Percentiles rank a stretch among this genome's conserved stretches.
These are phyloP conservation scores for Heliangelus exortis DNA, from an alignment of 2,797 vertebrate genomes.

Conservation along the genomic window DNA sequence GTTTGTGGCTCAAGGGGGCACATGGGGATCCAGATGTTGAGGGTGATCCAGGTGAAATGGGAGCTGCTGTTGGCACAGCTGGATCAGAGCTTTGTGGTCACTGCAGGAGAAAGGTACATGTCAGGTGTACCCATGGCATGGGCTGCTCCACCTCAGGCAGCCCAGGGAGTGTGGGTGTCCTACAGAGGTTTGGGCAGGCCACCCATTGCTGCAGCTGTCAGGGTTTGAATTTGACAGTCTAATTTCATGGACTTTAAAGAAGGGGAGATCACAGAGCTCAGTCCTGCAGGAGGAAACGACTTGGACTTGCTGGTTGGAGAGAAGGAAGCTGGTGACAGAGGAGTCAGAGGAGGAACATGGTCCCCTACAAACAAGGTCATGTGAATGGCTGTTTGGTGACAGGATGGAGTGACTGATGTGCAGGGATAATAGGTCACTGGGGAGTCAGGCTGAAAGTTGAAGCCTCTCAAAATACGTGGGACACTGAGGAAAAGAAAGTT, in stretches of 20 bases:
- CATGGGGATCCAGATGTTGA: background rate
- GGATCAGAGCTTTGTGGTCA: background rate
- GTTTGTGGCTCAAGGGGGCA: background rate
- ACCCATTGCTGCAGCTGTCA: background rate
- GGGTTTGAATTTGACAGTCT: background rate
- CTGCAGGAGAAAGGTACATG: background rate
- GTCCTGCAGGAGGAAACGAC: background rate
- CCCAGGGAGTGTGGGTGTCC: fast-evolving
- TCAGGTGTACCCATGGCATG: background rate
- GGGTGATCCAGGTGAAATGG: background rate
- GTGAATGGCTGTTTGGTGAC: slow-evolving; percentile 23
- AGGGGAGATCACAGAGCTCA: background rate
- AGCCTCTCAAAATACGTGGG: slow-evolving; percentile 2
- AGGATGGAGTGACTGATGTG: slow-evolving; percentile 9
- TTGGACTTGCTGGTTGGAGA: background rate
- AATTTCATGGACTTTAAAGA: background rate
- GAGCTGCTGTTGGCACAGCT: background rate
- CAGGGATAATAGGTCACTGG: background rate
- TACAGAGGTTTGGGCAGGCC: background rate
- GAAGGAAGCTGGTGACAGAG: background rate
- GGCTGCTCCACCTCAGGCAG: background rate
- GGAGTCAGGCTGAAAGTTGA: slow-evolving; percentile 19
- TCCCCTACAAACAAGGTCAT: slow-evolving; percentile 1
- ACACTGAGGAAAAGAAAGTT: background rate
- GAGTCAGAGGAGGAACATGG: background rate